These are phyloP conservation scores for Caenorhabditis japonica DNA, from an alignment of 2,888 invertebrate species.

Conservation along the genomic window DNA sequence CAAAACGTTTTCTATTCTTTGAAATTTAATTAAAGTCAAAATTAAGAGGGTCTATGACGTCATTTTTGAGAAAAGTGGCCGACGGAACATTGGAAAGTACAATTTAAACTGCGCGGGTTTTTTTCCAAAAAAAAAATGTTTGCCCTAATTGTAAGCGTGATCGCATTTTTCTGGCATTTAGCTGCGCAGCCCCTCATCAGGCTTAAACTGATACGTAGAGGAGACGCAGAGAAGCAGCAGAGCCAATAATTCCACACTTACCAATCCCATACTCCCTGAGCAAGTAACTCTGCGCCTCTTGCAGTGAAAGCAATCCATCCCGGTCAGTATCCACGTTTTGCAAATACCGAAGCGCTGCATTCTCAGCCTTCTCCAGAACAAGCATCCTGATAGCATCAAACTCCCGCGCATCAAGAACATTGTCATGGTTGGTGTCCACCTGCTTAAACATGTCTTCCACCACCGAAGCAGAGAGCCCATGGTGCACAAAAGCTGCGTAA, in stretches of 20 bases:
- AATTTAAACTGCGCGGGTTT: too few species aligned
- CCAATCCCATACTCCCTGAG: conserved; percentile 76
- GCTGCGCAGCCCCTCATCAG: too few species aligned
- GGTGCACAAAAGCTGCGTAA: conserved; percentile 75
- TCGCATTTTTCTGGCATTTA: too few species aligned
- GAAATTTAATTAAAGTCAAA: too few species aligned
- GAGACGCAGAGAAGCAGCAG: too few species aligned
- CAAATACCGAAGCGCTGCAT: conserved; percentile 72
- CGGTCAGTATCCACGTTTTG: conserved; percentile 73
- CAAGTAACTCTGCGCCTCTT: conserved; percentile 73
- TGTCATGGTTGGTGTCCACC: conserved; percentile 60
- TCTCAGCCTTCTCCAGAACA: conserved; percentile 75
- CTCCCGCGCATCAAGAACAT: conserved; percentile 58
- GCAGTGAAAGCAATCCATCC: conserved; percentile 69
- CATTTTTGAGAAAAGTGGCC: too few species aligned
- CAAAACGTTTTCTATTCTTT: too few species aligned
- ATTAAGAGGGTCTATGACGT: too few species aligned
- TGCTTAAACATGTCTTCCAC: conserved; percentile 73
- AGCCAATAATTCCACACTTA: neutral
- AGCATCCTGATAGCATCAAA: conserved; percentile 74
- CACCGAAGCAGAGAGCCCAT: conserved; percentile 75
- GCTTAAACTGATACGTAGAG: too few species aligned
- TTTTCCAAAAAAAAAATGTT: too few species aligned
- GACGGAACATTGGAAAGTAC: too few species aligned
- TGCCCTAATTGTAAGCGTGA: too few species aligned